Base-by-base conservation (phyloP, 37 sponge, comb jelly and placozoan species). In the Agelas oroides region DNA sequence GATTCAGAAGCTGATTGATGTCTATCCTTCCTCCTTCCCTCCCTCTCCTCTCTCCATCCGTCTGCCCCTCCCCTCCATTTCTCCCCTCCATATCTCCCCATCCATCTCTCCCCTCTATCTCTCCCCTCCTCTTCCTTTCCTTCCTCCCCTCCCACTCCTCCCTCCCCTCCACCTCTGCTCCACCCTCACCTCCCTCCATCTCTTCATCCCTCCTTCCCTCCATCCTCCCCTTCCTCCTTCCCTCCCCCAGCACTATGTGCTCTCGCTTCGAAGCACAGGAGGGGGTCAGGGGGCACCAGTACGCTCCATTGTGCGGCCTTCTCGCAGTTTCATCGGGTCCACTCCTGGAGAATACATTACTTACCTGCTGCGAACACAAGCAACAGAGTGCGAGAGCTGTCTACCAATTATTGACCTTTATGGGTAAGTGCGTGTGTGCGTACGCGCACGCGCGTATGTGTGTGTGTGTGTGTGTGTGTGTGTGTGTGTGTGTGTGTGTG, bases 301-400 rank as follows among this genome's bases (percentile, higher is more conserved):
- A 56, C 73, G 80, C 67, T 57, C 71, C 27, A 25, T 39, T 17
- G 40, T 39, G 41, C 36, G 28, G 0, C 31, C 84, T 1, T 60
- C 71, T 58, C 62, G 75, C 0, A 77, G 86, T 34, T 85, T 89
- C 57, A 73, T 87, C 19, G 94, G 94, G 0, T 89, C 94, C 70
- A 89, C 86, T 53, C 91, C 94, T 46, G 85, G 80, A 19, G 94
- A 94, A 52, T 94, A 94, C 76, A 67, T 90, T 62, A 67, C 71
- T 2, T 94, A 77, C 58, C 87, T 94, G 20, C 61, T 94, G 58
- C 32, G 88, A 28, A 35, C 75, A 16, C 75, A 77, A 25, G 40
- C 79, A 16, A 31, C 64, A 0, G 94, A 87, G 62, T 76, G 77
- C 36, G 18, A 73, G 16, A 69, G 77, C 36, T 75, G 77, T 34